phyloP scores from a whole-genome alignment of 2,888 invertebrate genomes.

The Dioctria rufipes region DNA sequence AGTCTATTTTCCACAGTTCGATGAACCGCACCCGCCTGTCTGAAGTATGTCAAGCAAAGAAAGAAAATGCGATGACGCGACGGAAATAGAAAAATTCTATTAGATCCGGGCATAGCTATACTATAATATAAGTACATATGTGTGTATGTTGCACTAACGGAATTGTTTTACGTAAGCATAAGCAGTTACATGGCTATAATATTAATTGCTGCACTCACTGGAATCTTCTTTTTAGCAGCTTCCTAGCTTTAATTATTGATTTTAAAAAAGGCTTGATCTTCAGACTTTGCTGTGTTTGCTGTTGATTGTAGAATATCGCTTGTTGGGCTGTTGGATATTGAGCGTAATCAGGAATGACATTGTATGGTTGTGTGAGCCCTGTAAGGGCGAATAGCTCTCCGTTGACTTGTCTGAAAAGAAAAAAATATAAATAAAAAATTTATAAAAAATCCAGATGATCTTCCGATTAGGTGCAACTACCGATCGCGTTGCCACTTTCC shows the following conservation, averaged over 20 bases:
- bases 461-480: too few relatives aligned
- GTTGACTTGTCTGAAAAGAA: conserved; percentile 62
- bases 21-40: conserved; percentile 43
- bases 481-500: too few relatives aligned
- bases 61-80: conserved; percentile 37
- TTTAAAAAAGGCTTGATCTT: conserved; percentile 35
- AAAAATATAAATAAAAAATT: conserved; percentile 23
- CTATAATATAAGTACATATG: background rate
- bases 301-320: background rate
- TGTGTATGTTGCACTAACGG: background rate
- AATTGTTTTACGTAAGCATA: too few relatives aligned
- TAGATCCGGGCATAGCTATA: background rate
- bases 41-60: conserved; percentile 29
- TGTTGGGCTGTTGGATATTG: background rate
- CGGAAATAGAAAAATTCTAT: conserved; percentile 51
- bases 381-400: conserved; percentile 69
- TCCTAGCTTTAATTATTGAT: conserved; percentile 46
- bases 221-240: conserved; percentile 34
- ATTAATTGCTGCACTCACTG: background rate
- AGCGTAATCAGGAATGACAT: conserved; percentile 62
- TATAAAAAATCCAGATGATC: too few relatives aligned
- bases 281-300: background rate
- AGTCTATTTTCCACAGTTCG: conserved; percentile 48
- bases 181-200: too few relatives aligned
- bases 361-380: conserved; percentile 66